Percentiles rank a stretch among this genome's conserved stretches.
These are phyloP conservation scores for Neodontobutis hainanensis DNA, from an alignment of 2,113 vertebrate species.

Conservation along the genomic window DNA sequence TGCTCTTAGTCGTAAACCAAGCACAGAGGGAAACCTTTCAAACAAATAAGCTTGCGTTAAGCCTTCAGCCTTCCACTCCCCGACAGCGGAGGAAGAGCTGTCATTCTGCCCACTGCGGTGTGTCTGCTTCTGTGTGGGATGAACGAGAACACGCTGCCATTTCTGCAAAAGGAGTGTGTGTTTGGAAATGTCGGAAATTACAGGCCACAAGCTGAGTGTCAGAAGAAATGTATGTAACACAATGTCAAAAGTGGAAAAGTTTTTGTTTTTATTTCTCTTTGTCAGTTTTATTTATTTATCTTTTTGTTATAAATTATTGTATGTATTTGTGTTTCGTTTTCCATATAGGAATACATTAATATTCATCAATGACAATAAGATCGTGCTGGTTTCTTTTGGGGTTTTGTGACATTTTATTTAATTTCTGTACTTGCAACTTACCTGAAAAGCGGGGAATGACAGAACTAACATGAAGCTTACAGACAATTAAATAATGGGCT, in stretches of 20 bases:
- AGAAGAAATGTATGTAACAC: conserved; percentile 2
- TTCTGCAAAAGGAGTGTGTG: conserved; percentile 6
- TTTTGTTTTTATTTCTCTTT: background rate
- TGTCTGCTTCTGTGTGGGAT: conserved; percentile 13
- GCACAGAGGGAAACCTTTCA: conserved; percentile 33
- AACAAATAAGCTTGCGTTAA: conserved; percentile 31
- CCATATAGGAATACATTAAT: no score
- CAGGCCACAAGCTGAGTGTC: conserved; percentile 25
- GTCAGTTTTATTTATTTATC: no score
- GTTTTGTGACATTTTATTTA: no score
- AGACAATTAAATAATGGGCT: no score
- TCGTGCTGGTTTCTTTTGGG: no score
- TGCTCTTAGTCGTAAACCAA: conserved; percentile 31
- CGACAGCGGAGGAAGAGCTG: conserved; percentile 7
- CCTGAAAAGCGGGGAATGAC: no score
- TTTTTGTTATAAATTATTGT: no score
- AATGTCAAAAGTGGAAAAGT: background rate
- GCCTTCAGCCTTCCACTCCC: conserved; percentile 8
- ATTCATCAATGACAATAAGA: no score
- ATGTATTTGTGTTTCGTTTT: no score
- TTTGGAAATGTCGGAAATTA: conserved; percentile 18
- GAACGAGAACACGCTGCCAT: conserved; percentile 7
- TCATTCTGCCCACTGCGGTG: conserved; percentile 40
- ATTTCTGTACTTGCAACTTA: no score
- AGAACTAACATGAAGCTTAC: no score